A percentile compares a stretch with the other conserved stretches of the same genome.
Conservation (phyloP, 1,140 invertebrate species). For the Archivesica marissinica region DNA sequence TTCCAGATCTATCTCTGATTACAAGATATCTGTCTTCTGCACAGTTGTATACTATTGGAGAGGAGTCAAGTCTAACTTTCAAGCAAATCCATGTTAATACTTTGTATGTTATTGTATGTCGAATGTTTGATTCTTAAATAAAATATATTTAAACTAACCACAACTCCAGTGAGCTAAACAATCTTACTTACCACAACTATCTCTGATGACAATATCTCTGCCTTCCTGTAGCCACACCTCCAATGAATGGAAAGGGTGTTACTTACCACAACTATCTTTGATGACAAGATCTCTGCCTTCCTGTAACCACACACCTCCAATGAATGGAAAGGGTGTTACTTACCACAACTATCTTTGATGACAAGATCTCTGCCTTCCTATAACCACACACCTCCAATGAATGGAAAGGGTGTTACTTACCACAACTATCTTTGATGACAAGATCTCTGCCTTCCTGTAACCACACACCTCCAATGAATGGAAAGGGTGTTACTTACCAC, state of each 20-base stretch:
- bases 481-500: too few species aligned
- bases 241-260: conserved; percentile 94
- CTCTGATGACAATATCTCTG: conserved; percentile 95
- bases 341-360: conserved; percentile 96
- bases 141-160: too few species aligned
- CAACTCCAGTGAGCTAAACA: too few species aligned
- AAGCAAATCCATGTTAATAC: too few species aligned
- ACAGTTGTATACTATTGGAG: too few species aligned
- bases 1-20: too few species aligned
- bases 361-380: conserved; percentile 94
- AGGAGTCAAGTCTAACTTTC: too few species aligned
- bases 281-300: conserved; percentile 95
- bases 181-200: conserved; percentile 93
- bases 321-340: conserved; percentile 92
- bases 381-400: conserved; percentile 94
- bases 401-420: conserved; percentile 91
- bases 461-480: conserved; percentile 90
- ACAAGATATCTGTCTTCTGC: too few species aligned
- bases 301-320: conserved; percentile 94
- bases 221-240: conserved; percentile 94
- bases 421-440: conserved; percentile 96
- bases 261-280: conserved; percentile 94
- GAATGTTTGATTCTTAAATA: too few species aligned
- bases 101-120: too few species aligned
- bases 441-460: conserved; percentile 94